Evolutionary conservation across 92 coral and sea anemone species (phyloP).

Genomic region (Isaurus tuberculatus): DNA sequence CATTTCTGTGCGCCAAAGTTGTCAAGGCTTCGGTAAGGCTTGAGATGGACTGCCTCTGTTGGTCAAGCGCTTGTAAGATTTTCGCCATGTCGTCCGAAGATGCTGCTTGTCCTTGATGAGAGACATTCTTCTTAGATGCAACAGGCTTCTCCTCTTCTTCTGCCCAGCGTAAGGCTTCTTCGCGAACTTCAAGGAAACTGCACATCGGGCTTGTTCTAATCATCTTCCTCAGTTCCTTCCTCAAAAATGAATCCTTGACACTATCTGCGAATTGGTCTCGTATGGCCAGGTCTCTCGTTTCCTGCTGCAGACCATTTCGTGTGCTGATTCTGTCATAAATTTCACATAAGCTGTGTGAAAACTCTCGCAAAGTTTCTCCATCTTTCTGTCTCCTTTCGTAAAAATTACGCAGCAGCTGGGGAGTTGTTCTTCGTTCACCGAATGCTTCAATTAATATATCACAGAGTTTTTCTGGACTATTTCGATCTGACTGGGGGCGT

Average conservation of each 20-base stretch:
- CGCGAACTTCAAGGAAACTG: slow-evolving; percentile 44
- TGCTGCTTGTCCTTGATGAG: slow-evolving; percentile 20
- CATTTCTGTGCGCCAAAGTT: background rate
- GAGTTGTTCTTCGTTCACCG: slow-evolving; percentile 50
- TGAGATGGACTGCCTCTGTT: slow-evolving; percentile 48
- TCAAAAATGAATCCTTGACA: slow-evolving; percentile 37
- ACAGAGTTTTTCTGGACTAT: slow-evolving; percentile 48
- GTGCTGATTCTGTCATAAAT: slow-evolving; percentile 12
- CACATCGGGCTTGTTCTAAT: background rate
- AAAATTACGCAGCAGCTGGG: slow-evolving; percentile 39
- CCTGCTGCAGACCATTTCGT: background rate
- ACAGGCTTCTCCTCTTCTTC: slow-evolving; percentile 46
- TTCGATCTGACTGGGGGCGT: slow-evolving; percentile 31
- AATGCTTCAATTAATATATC: slow-evolving; percentile 37
- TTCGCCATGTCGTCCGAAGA: slow-evolving; percentile 33
- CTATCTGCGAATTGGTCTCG: slow-evolving; percentile 51
- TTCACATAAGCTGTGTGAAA: slow-evolving; percentile 17
- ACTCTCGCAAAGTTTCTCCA: slow-evolving; percentile 12
- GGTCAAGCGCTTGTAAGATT: slow-evolving; percentile 52
- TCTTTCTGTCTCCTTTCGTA: slow-evolving; percentile 49
- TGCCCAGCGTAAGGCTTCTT: slow-evolving; percentile 53
- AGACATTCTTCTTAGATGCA: slow-evolving; percentile 34
- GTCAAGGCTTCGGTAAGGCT: slow-evolving; percentile 34
- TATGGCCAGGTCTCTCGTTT: slow-evolving; percentile 34
- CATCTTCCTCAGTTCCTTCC: slow-evolving; percentile 45